These are phyloP conservation scores for Neosalanx taihuensis DNA, from an alignment of 2,797 vertebrate species.

Conservation along the genomic window DNA sequence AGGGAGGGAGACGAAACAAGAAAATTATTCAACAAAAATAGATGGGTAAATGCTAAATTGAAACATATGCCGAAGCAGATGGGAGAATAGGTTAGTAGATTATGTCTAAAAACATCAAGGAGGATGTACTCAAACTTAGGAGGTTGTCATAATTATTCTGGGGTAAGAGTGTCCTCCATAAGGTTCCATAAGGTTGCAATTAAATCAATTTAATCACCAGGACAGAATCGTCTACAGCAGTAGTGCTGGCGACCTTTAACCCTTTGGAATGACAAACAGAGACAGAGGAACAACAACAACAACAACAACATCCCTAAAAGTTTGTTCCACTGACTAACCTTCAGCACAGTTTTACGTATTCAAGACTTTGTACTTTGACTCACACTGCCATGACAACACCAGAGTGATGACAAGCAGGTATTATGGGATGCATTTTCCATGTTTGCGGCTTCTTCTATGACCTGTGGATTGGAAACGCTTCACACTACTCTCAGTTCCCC, in stretches of 20 bases:
- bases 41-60: constrained; percentile 3
- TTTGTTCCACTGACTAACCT: not conserved
- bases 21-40: not conserved
- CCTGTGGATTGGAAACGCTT: constrained; percentile 3
- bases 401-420: constrained; percentile 30
- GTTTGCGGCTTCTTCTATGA: constrained; percentile 19
- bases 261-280: not conserved
- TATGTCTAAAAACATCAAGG: not conserved
- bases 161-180: not conserved
- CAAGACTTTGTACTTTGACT: constrained; percentile 9
- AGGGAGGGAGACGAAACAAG: constrained; percentile 4
- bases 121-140: not conserved
- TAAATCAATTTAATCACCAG: not conserved
- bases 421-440: constrained; percentile 41
- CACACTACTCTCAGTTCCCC: not conserved
- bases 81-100: not conserved
- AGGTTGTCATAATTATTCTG: constrained; percentile 7
- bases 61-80: constrained; percentile 17
- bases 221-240: not conserved
- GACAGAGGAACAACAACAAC: constrained; percentile 6
- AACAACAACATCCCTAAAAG: not conserved
- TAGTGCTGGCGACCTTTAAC: not conserved
- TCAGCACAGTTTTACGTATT: not conserved
- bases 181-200: not conserved
- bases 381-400: constrained; percentile 27